Evolutionary conservation across 53 echinoderm and acorn worm species (phyloP).

Genomic region (Holothuria leucospilota): DNA sequence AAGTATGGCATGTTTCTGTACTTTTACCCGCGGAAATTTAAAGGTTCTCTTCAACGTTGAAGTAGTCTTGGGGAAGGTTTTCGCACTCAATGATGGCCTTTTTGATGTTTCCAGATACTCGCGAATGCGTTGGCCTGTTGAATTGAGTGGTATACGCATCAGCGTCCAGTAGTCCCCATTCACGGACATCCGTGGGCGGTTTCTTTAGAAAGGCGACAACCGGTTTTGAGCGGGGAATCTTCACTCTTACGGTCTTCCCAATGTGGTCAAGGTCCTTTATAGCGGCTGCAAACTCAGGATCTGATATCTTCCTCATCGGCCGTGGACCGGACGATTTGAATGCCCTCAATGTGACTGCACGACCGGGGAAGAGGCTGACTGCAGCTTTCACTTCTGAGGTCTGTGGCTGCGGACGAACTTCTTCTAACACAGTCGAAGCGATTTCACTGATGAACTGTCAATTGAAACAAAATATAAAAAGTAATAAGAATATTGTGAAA

Average conservation of each 20-base stretch:
- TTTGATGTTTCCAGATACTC: background rate
- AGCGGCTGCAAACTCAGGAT: constrained; percentile 8
- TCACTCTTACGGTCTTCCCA: background rate
- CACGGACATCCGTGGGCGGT: background rate
- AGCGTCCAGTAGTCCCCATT: background rate
- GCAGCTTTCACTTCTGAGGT: constrained; percentile 3
- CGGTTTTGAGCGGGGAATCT: background rate
- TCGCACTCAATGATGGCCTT: too few species aligned
- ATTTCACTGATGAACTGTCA: constrained; percentile 6
- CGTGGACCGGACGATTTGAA: background rate
- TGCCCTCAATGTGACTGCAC: constrained; percentile 3
- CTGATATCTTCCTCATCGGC: constrained; percentile 4
- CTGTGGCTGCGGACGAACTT: background rate
- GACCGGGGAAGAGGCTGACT: constrained; percentile 5
- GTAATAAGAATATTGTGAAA: too few species aligned
- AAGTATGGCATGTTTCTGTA: too few species aligned
- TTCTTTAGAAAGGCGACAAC: too few species aligned
- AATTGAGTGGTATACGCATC: background rate
- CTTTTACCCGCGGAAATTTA: too few species aligned
- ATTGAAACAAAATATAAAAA: background rate
- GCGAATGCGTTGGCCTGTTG: background rate
- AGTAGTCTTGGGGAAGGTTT: too few species aligned
- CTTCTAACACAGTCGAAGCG: background rate
- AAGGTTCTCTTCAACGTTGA: too few species aligned
- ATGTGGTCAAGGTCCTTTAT: background rate